phyloP scores from a whole-genome alignment of 2,888 invertebrate genomes.

The Epicampocera succincta region DNA sequence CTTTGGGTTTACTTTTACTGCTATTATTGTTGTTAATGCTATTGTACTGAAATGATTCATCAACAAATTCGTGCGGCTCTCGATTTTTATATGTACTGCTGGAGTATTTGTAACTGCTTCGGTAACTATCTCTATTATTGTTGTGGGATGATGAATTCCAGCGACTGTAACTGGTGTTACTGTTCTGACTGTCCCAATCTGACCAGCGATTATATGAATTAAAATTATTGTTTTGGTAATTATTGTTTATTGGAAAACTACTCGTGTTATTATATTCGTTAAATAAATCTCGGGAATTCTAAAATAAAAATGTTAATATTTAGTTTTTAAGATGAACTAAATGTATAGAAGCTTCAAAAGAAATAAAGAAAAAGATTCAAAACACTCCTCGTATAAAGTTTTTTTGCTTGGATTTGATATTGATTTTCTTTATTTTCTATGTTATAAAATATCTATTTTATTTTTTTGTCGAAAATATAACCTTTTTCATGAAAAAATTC shows the following conservation, averaged over 20 bases:
- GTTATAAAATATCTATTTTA: too few species aligned
- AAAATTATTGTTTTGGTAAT: conserved; percentile 15
- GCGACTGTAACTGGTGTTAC: conserved; percentile 24
- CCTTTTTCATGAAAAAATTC: too few species aligned
- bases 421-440: too few species aligned
- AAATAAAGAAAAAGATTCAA: too few species aligned
- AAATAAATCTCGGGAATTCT: conserved; percentile 43
- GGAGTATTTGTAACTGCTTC: conserved; percentile 25
- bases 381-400: too few species aligned
- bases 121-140: conserved; percentile 12
- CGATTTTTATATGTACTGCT: conserved; percentile 13
- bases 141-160: conserved; percentile 25
- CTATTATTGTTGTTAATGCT: conserved; percentile 25
- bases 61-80: neutral
- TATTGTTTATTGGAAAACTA: conserved; percentile 2
- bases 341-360: too few species aligned
- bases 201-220: conserved; percentile 47
- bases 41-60: conserved; percentile 30
- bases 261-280: conserved; percentile 13
- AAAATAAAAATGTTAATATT: neutral
- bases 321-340: neutral
- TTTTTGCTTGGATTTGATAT: too few species aligned
- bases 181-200: conserved; percentile 15
- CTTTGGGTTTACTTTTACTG: neutral
- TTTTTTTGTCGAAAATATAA: too few species aligned